Conservation (phyloP, 2,113 vertebrate genomes). For the Ciconia stormi region DNA sequence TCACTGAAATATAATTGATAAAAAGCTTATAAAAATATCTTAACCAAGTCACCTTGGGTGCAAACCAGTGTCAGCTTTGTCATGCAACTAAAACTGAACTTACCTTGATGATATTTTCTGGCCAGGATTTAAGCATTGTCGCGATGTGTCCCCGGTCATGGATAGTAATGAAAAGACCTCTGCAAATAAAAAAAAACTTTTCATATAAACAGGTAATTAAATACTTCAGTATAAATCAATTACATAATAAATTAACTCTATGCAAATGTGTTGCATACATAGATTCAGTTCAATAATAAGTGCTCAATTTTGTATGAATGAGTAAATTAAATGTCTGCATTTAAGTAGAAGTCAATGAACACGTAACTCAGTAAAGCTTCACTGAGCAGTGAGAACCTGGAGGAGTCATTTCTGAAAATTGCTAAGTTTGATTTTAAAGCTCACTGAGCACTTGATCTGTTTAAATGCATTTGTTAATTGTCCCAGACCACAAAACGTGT, state of each 20-base stretch:
- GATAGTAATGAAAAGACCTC: conserved; percentile 94
- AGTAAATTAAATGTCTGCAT: not conserved
- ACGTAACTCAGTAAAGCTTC: not conserved
- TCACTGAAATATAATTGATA: not conserved
- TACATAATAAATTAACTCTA: not conserved
- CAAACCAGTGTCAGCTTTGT: not conserved
- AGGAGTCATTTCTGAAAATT: not conserved
- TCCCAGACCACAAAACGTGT: not conserved
- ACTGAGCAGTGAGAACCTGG: not conserved
- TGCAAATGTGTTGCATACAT: not conserved
- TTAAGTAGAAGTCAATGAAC: not conserved
- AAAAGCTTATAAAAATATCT: not conserved
- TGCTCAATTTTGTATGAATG: not conserved
- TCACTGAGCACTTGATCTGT: not conserved
- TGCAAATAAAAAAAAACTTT: conserved; percentile 54
- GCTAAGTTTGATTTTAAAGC: not conserved
- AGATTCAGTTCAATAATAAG: not conserved
- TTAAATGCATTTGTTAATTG: not conserved
- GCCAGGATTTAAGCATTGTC: conserved; percentile 91
- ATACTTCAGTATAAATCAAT: not conserved
- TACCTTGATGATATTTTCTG: conserved; percentile 87
- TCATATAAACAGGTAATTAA: not conserved
- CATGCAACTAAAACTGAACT: conserved; percentile 19
- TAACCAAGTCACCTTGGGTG: not conserved
- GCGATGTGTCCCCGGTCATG: conserved; percentile 90